Base-by-base conservation (phyloP, 2,113 vertebrate species). In the Gallinago paraguaiae region DNA sequence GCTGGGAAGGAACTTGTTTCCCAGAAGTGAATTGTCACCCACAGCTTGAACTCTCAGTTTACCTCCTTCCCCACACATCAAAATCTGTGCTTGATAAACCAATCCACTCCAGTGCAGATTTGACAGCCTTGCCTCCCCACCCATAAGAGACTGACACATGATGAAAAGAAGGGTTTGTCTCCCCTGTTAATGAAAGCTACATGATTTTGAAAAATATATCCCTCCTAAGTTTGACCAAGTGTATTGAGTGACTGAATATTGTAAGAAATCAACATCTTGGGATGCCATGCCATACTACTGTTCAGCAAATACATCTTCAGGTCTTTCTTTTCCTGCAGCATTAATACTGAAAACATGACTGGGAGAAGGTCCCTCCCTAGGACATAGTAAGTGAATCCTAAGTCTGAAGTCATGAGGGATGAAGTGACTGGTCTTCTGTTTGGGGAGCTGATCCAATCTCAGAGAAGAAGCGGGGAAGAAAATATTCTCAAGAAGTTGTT, bases 101-200 rank as follows among this genome's bases (percentile, higher is more conserved):
- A 88, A 64, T 33, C 27, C 41, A 43, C 13, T 11, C 11, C 30
- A 1, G 14, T 13, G 30, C 19, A 48, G 69, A 48, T 63, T 56
- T 56, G 39, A 24, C 41, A 70, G 63, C 43, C 17, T 76, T 70
- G 23, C 23, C 27, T 76, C 18, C 41, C 7, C 10, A 56, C 17
- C 17, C 3, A 1, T 57, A 57, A n/a, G 27, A 57, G 50, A 51
- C 15, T 0, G 0, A 45, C 15, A 27, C 1, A 0, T 33, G 31
- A 59, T 1, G 33, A 46, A 67, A 74, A 57, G 13, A 45, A 80
- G 17, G 12, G 1, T 48, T 79, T 63, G 2, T 53, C 37, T 78
- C 63, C 20, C 12, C 18, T 69, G 45, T 51, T 74, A 77, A 74
- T 31, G 11, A n/a, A 69, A 70, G 13, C 28, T 51, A 48, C 4